Percentiles rank a stretch among this genome's conserved stretches.
phyloP scores from a whole-genome alignment of 1,140 invertebrate species.

The Megalonaias nervosa region DNA sequence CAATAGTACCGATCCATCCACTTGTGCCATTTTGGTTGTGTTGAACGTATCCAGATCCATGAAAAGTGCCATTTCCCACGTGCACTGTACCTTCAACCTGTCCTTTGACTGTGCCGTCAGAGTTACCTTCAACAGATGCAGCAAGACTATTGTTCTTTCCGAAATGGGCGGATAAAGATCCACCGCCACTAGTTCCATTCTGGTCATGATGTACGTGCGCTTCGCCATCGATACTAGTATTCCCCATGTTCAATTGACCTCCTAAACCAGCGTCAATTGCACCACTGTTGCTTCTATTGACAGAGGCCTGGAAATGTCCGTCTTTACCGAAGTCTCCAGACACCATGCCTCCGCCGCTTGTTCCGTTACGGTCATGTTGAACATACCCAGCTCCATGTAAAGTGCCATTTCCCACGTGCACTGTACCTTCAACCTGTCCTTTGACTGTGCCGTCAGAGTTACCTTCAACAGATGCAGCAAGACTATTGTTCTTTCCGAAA shows the following conservation, averaged over 20 bases:
- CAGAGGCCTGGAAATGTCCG: not conserved
- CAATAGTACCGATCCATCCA: too few relatives aligned
- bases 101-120: not conserved
- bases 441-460: not conserved
- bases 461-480: not conserved
- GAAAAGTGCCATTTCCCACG: too few relatives aligned
- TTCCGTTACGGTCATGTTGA: too few relatives aligned
- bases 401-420: too few relatives aligned
- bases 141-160: not conserved
- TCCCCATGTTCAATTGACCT: not conserved
- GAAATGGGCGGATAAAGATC: not conserved
- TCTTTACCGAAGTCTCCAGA: not conserved
- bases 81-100: too few relatives aligned
- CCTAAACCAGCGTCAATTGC: not conserved
- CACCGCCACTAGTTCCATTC: not conserved
- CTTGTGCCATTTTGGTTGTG: too few relatives aligned
- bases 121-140: not conserved
- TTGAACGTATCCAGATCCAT: too few relatives aligned
- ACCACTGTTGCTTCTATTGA: not conserved
- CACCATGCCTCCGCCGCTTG: not conserved
- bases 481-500: not conserved
- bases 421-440: not conserved
- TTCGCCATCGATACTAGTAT: not conserved
- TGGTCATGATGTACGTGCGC: conserved; percentile 5
- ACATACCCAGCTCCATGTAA: too few relatives aligned